Conservation (phyloP, 1,140 invertebrate species). For the Diploscapter pachys region DNA sequence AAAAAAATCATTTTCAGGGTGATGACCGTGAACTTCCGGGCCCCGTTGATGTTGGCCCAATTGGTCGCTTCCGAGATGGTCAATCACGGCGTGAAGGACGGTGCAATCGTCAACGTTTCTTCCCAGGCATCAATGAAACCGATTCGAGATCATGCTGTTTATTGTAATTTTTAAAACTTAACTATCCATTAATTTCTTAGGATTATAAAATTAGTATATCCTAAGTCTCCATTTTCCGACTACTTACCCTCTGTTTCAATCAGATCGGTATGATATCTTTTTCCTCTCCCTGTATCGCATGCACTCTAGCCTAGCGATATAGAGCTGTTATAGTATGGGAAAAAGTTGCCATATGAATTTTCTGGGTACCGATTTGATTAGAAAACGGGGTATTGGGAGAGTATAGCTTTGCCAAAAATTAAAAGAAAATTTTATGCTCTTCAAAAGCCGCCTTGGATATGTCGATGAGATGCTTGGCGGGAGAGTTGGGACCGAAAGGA, state of each 20-base stretch:
- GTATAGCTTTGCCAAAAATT: too few species aligned
- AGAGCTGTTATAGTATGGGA: neutral
- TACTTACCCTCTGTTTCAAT: neutral
- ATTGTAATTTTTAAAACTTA: constrained; percentile 57
- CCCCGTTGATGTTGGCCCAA: constrained; percentile 26
- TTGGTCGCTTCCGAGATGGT: constrained; percentile 23
- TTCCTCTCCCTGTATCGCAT: neutral
- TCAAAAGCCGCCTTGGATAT: constrained; percentile 68
- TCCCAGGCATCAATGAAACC: constrained; percentile 22
- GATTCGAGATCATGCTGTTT: constrained; percentile 71
- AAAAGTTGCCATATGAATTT: neutral
- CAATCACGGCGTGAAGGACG: constrained; percentile 3
- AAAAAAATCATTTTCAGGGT: constrained; percentile 7
- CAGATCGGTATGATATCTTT: neutral
- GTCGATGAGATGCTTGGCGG: constrained; percentile 71
- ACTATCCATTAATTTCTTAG: too few species aligned
- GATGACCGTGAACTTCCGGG: constrained; percentile 25
- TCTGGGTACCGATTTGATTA: neutral
- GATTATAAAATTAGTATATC: too few species aligned
- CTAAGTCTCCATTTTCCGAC: too few species aligned
- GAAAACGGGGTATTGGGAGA: neutral
- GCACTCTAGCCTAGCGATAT: too few species aligned
- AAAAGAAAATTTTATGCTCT: constrained; percentile 59
- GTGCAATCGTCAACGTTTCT: constrained; percentile 32
- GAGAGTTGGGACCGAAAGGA: constrained; percentile 75